Evolutionary conservation across 2,797 vertebrate species (phyloP), one percentile per base, ranked within the genome.

Genomic region (Macropus fuliginosus): DNA sequence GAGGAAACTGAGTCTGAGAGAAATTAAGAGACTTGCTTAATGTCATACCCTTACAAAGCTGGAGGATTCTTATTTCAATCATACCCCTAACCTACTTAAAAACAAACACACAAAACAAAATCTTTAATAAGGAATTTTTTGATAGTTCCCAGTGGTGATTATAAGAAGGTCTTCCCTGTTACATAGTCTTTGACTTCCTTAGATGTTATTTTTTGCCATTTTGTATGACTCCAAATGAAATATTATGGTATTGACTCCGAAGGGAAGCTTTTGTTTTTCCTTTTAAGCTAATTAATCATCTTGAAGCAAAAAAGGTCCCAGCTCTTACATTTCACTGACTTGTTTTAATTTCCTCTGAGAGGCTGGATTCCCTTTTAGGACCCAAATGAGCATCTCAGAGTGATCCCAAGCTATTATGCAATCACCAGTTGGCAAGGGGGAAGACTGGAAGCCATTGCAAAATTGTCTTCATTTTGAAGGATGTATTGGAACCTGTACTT

Each of bases 91-190:
- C 97, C 97, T 98, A 98, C 96, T 98, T 98, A 97, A 91, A 97
- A 97, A 97, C 94, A 16, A n/a, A 0, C 5, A n/a, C 27, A 46
- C 4, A 27, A 46, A 46, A 10, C 40, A 87, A 27, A 46, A 87
- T 27, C 3, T 87, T 87, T 87, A 50, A 50, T 50, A 50, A 87
- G 40, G 9, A 50, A 50, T 27, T 18, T 87, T 46, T 87, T 87
- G 24, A 3, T 87, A 46, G 21, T 87, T 87, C 74, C 74, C 74
- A 87, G 46, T 87, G n/a, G 56, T 94, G 90, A 90, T 98, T 98
- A 98, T 98, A 98, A 96, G 96, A 98, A 97, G 95, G 97, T 97
- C 95, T 97, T 98, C 97, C 97, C 96, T 97, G 97, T 98, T 97
- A 96, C 57, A 91, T 97, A 97, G 94, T 92, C 94, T 91, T 93